These are phyloP conservation scores for Zaprionus ornatus DNA, from an alignment of 1,140 invertebrate species.

Conservation along the genomic window DNA sequence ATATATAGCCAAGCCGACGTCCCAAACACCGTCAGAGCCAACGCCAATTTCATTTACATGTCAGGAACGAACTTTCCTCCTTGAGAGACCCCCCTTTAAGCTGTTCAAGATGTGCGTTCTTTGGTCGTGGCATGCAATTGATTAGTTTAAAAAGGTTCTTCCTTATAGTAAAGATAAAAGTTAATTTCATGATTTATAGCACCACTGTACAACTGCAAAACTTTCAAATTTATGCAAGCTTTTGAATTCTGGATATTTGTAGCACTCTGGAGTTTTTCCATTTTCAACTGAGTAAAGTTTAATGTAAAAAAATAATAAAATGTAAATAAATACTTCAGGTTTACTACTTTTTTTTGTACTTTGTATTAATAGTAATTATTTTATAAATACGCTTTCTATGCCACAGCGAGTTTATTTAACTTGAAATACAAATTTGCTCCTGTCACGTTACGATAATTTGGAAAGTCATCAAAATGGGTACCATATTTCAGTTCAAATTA, in stretches of 20 bases:
- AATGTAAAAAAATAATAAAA: too few species aligned
- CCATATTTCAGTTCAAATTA: not conserved
- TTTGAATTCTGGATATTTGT: not conserved
- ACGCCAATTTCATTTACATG: slow-evolving; percentile 52
- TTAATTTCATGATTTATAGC: slow-evolving; percentile 14
- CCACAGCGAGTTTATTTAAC: too few species aligned
- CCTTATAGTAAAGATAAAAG: not conserved
- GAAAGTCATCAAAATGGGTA: too few species aligned
- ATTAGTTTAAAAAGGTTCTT: slow-evolving; percentile 33
- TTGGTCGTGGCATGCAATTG: slow-evolving; percentile 3
- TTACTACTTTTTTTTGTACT: too few species aligned
- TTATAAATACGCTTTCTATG: too few species aligned
- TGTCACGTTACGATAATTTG: too few species aligned
- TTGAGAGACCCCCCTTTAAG: not conserved
- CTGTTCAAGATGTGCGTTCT: not conserved
- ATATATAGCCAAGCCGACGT: slow-evolving; percentile 27
- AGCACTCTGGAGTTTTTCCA: too few species aligned
- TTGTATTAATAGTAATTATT: too few species aligned
- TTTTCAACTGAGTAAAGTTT: too few species aligned
- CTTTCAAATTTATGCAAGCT: not conserved
- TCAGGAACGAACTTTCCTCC: slow-evolving; percentile 21
- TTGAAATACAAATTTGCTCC: too few species aligned
- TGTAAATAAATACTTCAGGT: too few species aligned
- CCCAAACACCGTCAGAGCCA: slow-evolving; percentile 30
- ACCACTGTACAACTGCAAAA: too few species aligned